Percentiles rank a stretch among this genome's conserved stretches.
These are phyloP conservation scores for Cynocephalus volans DNA, from an alignment of 2,113 vertebrate genomes.

Conservation along the genomic window DNA sequence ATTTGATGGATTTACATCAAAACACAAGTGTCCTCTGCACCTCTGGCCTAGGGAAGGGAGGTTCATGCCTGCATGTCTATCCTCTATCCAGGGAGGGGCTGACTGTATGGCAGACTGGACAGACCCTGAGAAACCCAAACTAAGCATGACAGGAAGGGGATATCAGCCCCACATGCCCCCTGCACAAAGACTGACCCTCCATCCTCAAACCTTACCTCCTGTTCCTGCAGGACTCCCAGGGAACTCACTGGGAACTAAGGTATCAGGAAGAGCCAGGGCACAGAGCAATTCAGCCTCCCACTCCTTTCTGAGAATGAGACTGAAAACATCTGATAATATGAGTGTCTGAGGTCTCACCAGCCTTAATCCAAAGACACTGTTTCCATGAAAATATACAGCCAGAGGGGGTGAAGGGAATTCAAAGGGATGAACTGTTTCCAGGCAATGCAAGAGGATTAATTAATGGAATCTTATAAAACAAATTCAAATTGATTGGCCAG, in stretches of 20 bases:
- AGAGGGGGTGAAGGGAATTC: neutral
- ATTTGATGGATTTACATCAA: neutral
- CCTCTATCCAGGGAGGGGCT: neutral
- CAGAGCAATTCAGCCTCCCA: neutral
- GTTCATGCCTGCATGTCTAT: neutral
- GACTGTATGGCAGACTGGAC: neutral
- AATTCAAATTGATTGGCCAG: slow-evolving; percentile 79
- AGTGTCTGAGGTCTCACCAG: neutral
- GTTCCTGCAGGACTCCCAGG: neutral
- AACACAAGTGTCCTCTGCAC: neutral
- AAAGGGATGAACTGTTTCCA: neutral
- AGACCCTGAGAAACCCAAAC: neutral
- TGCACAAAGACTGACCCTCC: neutral
- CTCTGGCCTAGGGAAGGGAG: neutral
- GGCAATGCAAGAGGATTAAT: slow-evolving; percentile 52
- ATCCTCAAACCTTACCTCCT: neutral
- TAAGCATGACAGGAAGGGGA: neutral
- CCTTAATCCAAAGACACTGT: neutral
- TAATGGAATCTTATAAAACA: slow-evolving; percentile 84
- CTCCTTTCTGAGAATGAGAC: neutral
- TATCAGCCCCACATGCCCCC: neutral
- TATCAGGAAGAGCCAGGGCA: neutral
- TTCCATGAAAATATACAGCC: slow-evolving; percentile 15
- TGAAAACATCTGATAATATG: neutral
- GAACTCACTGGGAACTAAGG: neutral